These are phyloP conservation scores for Cremastobaeus sp. DNA, from an alignment of 2,888 invertebrate species.

Conservation along the genomic window DNA sequence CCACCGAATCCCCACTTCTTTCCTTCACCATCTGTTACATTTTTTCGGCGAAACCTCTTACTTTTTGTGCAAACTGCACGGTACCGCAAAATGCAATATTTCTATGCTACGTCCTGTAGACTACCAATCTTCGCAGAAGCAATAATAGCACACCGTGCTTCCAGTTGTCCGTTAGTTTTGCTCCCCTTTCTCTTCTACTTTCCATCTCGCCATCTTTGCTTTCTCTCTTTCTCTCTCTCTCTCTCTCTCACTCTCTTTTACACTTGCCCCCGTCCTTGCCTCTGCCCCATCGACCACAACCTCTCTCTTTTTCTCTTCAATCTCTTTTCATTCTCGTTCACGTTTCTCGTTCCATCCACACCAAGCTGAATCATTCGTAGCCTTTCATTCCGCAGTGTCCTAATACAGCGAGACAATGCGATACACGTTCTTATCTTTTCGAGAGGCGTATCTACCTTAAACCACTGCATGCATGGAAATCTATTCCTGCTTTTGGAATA, in stretches of 20 bases:
- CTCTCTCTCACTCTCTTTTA: slow-evolving; percentile 19
- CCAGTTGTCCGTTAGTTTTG: slow-evolving; percentile 71
- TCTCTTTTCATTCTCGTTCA: slow-evolving; percentile 56
- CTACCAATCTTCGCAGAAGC: slow-evolving; percentile 75
- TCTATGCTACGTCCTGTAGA: slow-evolving; percentile 70
- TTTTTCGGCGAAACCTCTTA: slow-evolving; percentile 64
- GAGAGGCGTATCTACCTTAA: slow-evolving; percentile 27
- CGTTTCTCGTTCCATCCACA: slow-evolving; percentile 46
- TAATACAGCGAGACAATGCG: slow-evolving; percentile 45
- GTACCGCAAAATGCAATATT: slow-evolving; percentile 73
- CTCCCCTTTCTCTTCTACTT: slow-evolving; percentile 49
- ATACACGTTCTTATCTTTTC: slow-evolving; percentile 37
- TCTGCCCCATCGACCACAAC: slow-evolving; percentile 47
- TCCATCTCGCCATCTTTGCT: slow-evolving; percentile 15
- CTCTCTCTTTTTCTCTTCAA: slow-evolving; percentile 50
- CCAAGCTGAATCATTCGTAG: slow-evolving; percentile 47
- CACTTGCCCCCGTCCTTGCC: slow-evolving; percentile 31
- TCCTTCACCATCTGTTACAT: slow-evolving; percentile 59
- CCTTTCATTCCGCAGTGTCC: slow-evolving; percentile 47
- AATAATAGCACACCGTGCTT: slow-evolving; percentile 74
- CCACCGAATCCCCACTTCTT: slow-evolving; percentile 19
- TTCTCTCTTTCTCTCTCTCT: slow-evolving; percentile 25
- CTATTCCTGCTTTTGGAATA: slow-evolving; percentile 27
- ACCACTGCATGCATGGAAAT: slow-evolving; percentile 32
- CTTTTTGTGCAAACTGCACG: slow-evolving; percentile 62